phyloP scores from a whole-genome alignment of 2,888 invertebrate species.

The Campoplex capitator region DNA sequence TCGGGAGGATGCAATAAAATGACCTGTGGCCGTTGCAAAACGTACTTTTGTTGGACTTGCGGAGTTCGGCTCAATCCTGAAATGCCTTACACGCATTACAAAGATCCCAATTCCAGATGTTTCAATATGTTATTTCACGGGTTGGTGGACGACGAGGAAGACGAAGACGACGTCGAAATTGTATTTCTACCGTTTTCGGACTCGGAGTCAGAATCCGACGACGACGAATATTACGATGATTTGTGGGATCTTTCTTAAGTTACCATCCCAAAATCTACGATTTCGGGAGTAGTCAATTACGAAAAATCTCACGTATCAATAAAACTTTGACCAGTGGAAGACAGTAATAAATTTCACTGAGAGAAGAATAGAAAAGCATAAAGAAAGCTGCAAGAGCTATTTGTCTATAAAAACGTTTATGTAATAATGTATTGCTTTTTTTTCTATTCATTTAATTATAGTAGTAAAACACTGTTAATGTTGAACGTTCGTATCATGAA shows the following conservation, averaged over 20 bases:
- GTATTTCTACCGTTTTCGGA: conserved; percentile 70
- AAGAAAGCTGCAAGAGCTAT: background rate
- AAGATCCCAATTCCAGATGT: conserved; percentile 84
- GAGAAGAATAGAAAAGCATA: conserved; percentile 4
- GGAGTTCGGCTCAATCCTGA: conserved; percentile 82
- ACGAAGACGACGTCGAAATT: conserved; percentile 75
- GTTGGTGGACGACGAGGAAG: conserved; percentile 76
- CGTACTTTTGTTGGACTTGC: conserved; percentile 89
- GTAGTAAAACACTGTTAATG: conserved; percentile 18
- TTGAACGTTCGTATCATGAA: conserved; percentile 31
- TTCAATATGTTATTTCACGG: conserved; percentile 86
- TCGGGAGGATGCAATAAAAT: conserved; percentile 90
- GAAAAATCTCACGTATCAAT: background rate
- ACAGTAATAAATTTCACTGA: background rate
- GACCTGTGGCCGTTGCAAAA: conserved; percentile 87
- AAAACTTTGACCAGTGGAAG: background rate
- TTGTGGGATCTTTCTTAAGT: conserved; percentile 18
- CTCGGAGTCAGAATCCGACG: conserved; percentile 69
- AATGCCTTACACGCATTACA: conserved; percentile 87
- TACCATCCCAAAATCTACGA: background rate
- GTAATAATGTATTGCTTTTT: conserved; percentile 10
- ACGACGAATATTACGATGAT: conserved; percentile 68
- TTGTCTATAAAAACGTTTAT: conserved; percentile 7
- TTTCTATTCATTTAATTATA: conserved; percentile 28
- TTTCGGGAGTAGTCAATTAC: background rate